phyloP scores from a whole-genome alignment of 2,888 invertebrate genomes.

The Branchellion lobata region DNA sequence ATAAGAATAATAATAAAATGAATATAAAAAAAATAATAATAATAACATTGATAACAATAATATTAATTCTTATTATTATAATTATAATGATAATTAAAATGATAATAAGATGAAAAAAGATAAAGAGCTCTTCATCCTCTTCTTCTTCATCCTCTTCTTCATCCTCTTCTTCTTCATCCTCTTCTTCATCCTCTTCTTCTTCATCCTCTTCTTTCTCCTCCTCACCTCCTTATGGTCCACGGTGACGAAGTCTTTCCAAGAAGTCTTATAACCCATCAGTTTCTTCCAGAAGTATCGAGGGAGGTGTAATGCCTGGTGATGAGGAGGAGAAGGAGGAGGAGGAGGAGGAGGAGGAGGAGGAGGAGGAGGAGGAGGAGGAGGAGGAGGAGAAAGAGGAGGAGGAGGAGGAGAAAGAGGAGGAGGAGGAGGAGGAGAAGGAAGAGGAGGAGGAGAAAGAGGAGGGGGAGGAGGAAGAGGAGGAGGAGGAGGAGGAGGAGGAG shows the following conservation, averaged over 20 bases:
- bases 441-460: slow-evolving; percentile 8
- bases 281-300: slow-evolving; percentile 61
- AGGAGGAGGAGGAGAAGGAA: not conserved
- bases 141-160: no score
- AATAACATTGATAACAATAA: no score
- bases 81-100: no score
- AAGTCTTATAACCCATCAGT: slow-evolving; percentile 58
- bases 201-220: no score
- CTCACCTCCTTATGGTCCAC: slow-evolving; percentile 60
- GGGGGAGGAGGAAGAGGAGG: not conserved
- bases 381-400: not conserved
- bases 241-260: slow-evolving; percentile 59
- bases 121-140: no score
- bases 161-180: no score
- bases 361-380: not conserved
- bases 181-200: no score
- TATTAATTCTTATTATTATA: no score
- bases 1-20: no score
- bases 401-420: not conserved
- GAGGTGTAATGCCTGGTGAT: slow-evolving; percentile 57
- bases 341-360: not conserved
- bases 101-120: no score
- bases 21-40: no score
- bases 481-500: slow-evolving; percentile 1
- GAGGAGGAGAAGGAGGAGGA: no score